Percentiles rank a stretch among this genome's conserved stretches.
Evolutionary conservation across 2,113 vertebrate genomes (phyloP).

Genomic region (Cisticola juncidis): DNA sequence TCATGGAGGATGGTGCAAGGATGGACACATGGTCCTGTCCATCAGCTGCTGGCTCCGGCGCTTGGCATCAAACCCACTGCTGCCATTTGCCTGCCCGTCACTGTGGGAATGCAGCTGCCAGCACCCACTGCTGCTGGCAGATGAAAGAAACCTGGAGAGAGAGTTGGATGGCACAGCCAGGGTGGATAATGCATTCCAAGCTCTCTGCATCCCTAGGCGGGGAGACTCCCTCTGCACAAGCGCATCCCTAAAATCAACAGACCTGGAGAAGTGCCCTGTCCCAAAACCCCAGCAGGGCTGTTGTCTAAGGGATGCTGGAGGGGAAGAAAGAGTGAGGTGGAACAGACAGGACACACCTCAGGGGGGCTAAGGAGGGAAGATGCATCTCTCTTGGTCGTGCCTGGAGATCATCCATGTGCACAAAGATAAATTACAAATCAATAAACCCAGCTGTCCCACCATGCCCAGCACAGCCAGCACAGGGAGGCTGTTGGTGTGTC

Average conservation of each 20-base stretch:
- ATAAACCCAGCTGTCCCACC: not conserved
- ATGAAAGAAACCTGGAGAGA: not conserved
- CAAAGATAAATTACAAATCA: not conserved
- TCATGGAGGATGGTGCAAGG: not conserved
- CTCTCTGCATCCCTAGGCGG: not conserved
- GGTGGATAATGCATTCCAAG: not conserved
- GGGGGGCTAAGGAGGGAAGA: not conserved
- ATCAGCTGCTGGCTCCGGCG: fast-evolving
- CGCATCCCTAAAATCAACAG: not conserved
- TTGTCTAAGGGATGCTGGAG: not conserved
- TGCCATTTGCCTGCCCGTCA: not conserved
- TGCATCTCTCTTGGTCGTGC: not conserved
- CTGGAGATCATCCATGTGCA: not conserved
- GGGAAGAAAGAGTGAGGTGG: not conserved
- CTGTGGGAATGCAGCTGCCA: not conserved
- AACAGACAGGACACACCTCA: not conserved
- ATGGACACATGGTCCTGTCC: not conserved
- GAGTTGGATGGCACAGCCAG: not conserved
- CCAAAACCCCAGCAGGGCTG: fast-evolving
- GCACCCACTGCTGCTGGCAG: not conserved
- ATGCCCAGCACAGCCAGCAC: fast-evolving
- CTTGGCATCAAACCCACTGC: not conserved
- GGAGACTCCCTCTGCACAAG: not conserved
- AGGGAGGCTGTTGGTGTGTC: no score
- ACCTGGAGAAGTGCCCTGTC: not conserved